A percentile compares a stretch with the other conserved stretches of the same genome.
Conservation (phyloP, 2,888 invertebrate species). For the Acleris sparsana region DNA sequence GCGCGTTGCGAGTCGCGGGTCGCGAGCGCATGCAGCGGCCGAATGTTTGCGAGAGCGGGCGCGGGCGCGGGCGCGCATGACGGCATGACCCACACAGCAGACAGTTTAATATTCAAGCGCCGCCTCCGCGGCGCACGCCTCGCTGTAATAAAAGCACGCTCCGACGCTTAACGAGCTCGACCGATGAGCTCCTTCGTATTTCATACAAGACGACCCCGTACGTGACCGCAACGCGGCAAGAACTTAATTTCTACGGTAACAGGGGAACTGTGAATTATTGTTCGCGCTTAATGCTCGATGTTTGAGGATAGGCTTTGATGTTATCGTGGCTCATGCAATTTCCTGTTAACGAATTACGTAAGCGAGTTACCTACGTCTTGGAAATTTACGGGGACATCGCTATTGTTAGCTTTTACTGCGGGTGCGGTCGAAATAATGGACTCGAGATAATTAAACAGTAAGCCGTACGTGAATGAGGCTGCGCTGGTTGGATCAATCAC, state of each 20-base stretch:
- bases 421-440: conserved; percentile 29
- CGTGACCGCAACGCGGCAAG: conserved; percentile 74
- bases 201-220: conserved; percentile 77
- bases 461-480: conserved; percentile 16
- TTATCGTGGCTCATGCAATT: conserved; percentile 33
- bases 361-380: conserved; percentile 34
- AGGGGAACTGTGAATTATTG: conserved; percentile 73
- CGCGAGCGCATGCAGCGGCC: conserved; percentile 31
- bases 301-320: conserved; percentile 41
- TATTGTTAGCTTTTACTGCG: conserved; percentile 33
- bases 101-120: conserved; percentile 77
- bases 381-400: conserved; percentile 37
- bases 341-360: conserved; percentile 37
- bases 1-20: conserved; percentile 2
- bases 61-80: conserved; percentile 74
- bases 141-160: conserved; percentile 82
- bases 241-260: conserved; percentile 65
- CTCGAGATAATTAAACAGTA: conserved; percentile 32
- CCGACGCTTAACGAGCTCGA: conserved; percentile 79
- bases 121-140: conserved; percentile 73
- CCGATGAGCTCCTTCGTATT: conserved; percentile 81
- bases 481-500: conserved; percentile 22
- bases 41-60: conserved; percentile 50
- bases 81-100: conserved; percentile 77
- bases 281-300: conserved; percentile 48